A percentile compares a stretch with the other conserved stretches of the same genome.
Evolutionary conservation across 2,888 invertebrate species (phyloP).

Genomic region (Metopia argyrocephala): DNA sequence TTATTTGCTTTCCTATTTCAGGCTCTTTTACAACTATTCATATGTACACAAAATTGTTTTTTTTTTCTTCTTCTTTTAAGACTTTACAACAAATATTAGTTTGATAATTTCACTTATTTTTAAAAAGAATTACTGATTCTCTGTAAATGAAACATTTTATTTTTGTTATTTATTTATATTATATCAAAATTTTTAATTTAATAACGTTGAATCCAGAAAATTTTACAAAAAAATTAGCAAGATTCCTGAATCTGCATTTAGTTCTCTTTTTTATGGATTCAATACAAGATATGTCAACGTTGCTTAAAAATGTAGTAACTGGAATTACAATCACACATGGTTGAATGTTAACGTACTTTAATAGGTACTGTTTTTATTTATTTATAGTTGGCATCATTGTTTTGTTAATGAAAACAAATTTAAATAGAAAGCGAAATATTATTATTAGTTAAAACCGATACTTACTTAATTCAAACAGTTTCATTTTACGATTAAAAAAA

Average conservation of each 20-base stretch:
- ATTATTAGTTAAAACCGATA: no score
- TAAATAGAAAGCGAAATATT: no score
- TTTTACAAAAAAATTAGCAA: background rate
- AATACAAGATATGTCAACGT: background rate
- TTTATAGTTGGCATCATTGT: no score
- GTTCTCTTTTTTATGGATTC: background rate
- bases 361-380: background rate
- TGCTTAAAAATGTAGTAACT: slow-evolving; percentile 7
- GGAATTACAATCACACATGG: background rate
- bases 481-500: no score
- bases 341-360: background rate
- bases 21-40: background rate
- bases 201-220: slow-evolving; percentile 31
- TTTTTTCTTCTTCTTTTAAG: background rate
- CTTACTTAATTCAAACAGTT: no score
- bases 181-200: slow-evolving; percentile 9
- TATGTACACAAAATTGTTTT: slow-evolving; percentile 47
- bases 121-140: slow-evolving; percentile 6
- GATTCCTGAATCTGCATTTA: slow-evolving; percentile 16
- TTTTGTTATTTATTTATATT: slow-evolving; percentile 5
- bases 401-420: no score
- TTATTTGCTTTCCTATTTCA: background rate
- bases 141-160: background rate
- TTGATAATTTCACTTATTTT: background rate
- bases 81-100: background rate